These are phyloP conservation scores for Rana temporaria DNA, from an alignment of 2,113 vertebrate genomes.

Conservation along the genomic window DNA sequence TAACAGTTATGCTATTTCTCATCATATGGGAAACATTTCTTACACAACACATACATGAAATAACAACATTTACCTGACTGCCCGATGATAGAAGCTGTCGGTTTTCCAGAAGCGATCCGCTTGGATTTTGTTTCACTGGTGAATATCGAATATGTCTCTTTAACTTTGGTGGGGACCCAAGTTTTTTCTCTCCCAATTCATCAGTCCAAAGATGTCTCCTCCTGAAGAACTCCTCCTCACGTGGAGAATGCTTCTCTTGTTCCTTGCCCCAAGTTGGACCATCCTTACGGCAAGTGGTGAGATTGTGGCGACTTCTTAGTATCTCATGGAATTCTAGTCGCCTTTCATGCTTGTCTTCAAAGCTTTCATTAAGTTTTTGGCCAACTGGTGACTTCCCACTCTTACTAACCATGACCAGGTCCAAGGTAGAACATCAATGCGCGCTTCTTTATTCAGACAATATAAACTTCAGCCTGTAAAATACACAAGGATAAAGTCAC, in stretches of 20 bases:
- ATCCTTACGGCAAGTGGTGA: conserved; percentile 61
- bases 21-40: too few relatives aligned
- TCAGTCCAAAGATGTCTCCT: conserved; percentile 69
- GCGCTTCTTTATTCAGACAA: fast-evolving
- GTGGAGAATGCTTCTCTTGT: conserved; percentile 47
- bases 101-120: not conserved
- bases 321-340: conserved; percentile 67
- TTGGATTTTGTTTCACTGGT: not conserved
- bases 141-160: not conserved
- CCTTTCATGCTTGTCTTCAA: conserved; percentile 72
- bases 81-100: fast-evolving
- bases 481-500: not conserved
- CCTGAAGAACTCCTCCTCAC: conserved; percentile 70
- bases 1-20: too few relatives aligned
- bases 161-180: not conserved
- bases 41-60: not conserved
- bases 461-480: not conserved
- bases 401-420: not conserved
- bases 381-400: conserved; percentile 14
- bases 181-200: conserved; percentile 30
- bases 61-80: conserved; percentile 65
- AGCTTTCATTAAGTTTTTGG: conserved; percentile 66
- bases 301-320: conserved; percentile 58
- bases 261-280: not conserved
- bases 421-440: not conserved